Percentiles rank a stretch among this genome's conserved stretches.
Conservation (phyloP, 2,113 vertebrate species). For the Hydrochoerus hydrochaeris region DNA sequence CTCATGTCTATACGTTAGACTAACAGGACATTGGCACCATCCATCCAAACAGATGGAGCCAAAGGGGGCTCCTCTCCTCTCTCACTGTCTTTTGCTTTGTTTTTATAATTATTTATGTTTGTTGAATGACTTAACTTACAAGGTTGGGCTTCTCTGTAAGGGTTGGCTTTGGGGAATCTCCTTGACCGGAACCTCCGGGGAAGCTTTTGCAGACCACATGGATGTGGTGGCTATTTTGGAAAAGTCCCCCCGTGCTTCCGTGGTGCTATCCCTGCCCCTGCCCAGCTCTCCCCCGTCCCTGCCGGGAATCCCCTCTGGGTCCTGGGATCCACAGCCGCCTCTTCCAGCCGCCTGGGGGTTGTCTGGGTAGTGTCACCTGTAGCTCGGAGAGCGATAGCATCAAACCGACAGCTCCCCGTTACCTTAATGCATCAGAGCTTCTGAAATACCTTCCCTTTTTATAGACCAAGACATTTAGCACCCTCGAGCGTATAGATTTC, state of each 20-base stretch:
- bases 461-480: conserved; percentile 68
- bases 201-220: neutral
- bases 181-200: neutral
- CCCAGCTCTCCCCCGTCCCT: neutral
- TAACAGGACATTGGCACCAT: neutral
- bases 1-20: neutral
- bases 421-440: neutral
- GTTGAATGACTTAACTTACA: neutral
- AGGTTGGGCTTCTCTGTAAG: neutral
- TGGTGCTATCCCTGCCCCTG: neutral
- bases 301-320: neutral
- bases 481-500: conserved; percentile 29
- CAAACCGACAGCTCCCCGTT: neutral
- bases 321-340: neutral
- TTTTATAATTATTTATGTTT: neutral
- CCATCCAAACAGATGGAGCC: neutral
- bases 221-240: neutral
- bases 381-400: neutral
- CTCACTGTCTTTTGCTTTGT: neutral
- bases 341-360: too few relatives aligned
- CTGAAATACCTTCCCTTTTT: conserved; percentile 76
- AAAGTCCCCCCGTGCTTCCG: neutral
- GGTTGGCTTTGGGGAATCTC: neutral
- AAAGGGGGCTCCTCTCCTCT: neutral
- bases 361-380: neutral